Percentiles rank a stretch among this genome's conserved stretches.
phyloP scores from a whole-genome alignment of 2,888 invertebrate genomes.

The Conchocele bisecta region DNA sequence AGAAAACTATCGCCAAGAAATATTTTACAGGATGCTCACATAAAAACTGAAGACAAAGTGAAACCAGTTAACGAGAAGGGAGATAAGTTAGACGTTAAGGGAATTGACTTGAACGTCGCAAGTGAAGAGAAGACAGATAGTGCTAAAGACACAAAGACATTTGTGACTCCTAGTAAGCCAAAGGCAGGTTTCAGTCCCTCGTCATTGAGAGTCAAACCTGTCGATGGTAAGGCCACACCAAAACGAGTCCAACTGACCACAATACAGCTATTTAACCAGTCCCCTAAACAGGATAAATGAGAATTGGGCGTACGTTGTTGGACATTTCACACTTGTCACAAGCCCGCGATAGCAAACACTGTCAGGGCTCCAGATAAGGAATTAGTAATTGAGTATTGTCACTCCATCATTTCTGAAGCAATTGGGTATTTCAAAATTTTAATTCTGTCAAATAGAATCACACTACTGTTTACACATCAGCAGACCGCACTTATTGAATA shows the following conservation, averaged over 20 bases:
- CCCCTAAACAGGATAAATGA: conserved; percentile 8
- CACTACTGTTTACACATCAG: too few relatives aligned
- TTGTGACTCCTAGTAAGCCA: too few relatives aligned
- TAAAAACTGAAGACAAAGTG: background rate
- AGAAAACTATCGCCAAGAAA: background rate
- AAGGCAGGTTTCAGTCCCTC: background rate
- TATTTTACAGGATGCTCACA: background rate
- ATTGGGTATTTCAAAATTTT: too few relatives aligned
- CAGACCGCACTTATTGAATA: too few relatives aligned
- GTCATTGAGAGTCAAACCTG: background rate
- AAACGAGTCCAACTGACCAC: conserved; percentile 53
- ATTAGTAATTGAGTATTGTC: too few relatives aligned
- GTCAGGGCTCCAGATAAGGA: too few relatives aligned
- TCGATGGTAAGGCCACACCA: conserved; percentile 40
- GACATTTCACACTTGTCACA: too few relatives aligned
- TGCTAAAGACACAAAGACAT: background rate
- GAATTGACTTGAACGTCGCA: background rate
- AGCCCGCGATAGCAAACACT: too few relatives aligned
- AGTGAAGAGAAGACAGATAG: conserved; percentile 9
- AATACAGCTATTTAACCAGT: conserved; percentile 36
- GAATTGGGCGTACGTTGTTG: too few relatives aligned
- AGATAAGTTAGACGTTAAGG: background rate
- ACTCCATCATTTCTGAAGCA: too few relatives aligned
- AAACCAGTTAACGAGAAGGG: background rate
- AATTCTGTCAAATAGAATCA: too few relatives aligned